Evolutionary conservation across 2,888 invertebrate genomes (phyloP).

Genomic region (Andrena praecox): DNA sequence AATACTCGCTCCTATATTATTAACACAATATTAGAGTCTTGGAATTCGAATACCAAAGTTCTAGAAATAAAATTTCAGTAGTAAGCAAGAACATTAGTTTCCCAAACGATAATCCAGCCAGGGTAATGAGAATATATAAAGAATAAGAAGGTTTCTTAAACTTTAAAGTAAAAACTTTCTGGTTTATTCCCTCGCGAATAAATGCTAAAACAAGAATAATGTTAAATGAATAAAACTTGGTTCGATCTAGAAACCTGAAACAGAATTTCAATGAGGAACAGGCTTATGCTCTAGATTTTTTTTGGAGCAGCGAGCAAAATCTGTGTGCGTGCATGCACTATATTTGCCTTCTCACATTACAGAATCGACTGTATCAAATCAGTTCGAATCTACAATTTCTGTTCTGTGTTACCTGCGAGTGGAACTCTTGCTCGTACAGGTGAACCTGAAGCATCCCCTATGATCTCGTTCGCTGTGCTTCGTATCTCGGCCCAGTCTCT

Average conservation of each 20-base stretch:
- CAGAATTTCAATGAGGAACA: constrained; percentile 27
- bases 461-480: constrained; percentile 89
- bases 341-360: constrained; percentile 10
- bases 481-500: constrained; percentile 96
- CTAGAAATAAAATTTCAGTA: not conserved
- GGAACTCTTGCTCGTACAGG: constrained; percentile 89
- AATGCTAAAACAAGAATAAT: not conserved
- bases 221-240: constrained; percentile 5
- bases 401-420: constrained; percentile 88
- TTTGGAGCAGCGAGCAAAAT: not conserved
- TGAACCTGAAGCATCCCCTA: constrained; percentile 86
- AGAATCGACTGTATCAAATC: constrained; percentile 17
- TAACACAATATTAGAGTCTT: not conserved
- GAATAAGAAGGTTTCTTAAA: not conserved
- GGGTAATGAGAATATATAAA: not conserved
- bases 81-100: not conserved
- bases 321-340: not conserved
- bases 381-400: constrained; percentile 18
- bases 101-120: not conserved
- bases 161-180: not conserved
- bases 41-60: not conserved
- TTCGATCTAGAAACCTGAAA: constrained; percentile 39
- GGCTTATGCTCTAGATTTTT: constrained; percentile 3
- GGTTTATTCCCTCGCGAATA: not conserved
- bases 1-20: not conserved